These are phyloP conservation scores for Heteromormyrus szaboi DNA, from an alignment of 2,797 vertebrate genomes.

Conservation along the genomic window DNA sequence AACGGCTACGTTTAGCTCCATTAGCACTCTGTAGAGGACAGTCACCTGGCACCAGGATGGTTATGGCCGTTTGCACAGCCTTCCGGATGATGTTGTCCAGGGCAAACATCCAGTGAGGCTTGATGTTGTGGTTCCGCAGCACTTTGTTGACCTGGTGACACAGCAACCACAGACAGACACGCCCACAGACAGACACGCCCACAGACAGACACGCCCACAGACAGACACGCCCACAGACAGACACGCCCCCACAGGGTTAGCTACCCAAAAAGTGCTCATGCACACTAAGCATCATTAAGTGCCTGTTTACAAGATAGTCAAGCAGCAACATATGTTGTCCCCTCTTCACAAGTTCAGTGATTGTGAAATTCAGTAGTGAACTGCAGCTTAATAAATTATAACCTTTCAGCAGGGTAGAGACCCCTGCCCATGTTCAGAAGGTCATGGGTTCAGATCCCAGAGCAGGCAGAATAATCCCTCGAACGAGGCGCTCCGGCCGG, in stretches of 20 bases:
- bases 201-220: not conserved
- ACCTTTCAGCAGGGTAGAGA: not conserved
- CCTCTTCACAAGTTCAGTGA: not conserved
- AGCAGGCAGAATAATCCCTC: not conserved
- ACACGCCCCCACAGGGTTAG: not conserved
- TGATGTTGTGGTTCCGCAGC: constrained; percentile 95
- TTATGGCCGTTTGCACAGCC: constrained; percentile 95
- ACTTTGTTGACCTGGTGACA: constrained; percentile 89
- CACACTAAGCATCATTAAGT: not conserved
- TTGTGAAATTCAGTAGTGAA: not conserved
- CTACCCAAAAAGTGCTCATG: not conserved
- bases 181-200: not conserved
- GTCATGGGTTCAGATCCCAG: not conserved
- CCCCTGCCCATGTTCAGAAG: not conserved
- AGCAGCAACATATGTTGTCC: not conserved
- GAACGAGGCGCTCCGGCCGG: not conserved
- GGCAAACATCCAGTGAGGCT: constrained; percentile 99
- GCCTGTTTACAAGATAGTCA: not conserved
- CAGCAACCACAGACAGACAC: not conserved
- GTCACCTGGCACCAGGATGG: constrained; percentile 93
- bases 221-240: not conserved
- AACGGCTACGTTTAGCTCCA: not conserved
- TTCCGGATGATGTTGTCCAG: constrained; percentile 96
- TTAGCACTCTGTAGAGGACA: not conserved
- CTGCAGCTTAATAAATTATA: not conserved